Base-by-base conservation (phyloP, 2,113 vertebrate genomes). In the Anarrhichthys ocellatus region DNA sequence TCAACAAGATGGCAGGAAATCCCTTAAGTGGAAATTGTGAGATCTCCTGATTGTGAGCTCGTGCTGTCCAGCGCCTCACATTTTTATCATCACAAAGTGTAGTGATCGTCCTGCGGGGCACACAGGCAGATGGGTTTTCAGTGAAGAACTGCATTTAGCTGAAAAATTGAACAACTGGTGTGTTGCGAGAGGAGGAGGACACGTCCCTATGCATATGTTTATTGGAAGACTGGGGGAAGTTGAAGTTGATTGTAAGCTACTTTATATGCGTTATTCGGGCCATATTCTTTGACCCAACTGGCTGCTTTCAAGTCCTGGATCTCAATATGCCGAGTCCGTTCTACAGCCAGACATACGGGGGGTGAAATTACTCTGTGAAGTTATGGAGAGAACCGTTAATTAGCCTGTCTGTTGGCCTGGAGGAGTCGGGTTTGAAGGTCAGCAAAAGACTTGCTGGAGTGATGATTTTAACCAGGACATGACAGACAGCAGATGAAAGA, bases 401-500 rank as follows among this genome's bases (percentile, higher is more conserved):
- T 92, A 87, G 89, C 59, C 15, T 68, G 78, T 76, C 59, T 65
- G 38, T 67, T 85, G 73, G 76, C 80, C 85, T 81, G 85, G 73
- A 84, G 88, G 86, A 88, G 62, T 76, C 64, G 5, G 82, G 70
- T 86, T 85, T 92, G 92, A 93, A 92, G 91, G 90, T 90, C 89
- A 89, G 78, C 22, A 58, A 18, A 87, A 81, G 89, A 77, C 69
- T 75, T 74, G 71, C 78, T 68, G 42, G 58, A 88, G 81, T 88
- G 72, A 87, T 80, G 85, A 84, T 81, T 90, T 82, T 20, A 87
- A 58, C 62, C 65, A 81, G 17, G 68, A 79, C 42, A 75, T 86
- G 79, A 90, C 64, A 71, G 74, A 67, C 73, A 78, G 81, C 74
- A 80, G 73, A 89, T 87, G 76, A 90, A 84, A 84, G 56, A 34